Evolutionary conservation across 2,888 invertebrate genomes (phyloP).

Genomic region (Strigamia transsilvanica): DNA sequence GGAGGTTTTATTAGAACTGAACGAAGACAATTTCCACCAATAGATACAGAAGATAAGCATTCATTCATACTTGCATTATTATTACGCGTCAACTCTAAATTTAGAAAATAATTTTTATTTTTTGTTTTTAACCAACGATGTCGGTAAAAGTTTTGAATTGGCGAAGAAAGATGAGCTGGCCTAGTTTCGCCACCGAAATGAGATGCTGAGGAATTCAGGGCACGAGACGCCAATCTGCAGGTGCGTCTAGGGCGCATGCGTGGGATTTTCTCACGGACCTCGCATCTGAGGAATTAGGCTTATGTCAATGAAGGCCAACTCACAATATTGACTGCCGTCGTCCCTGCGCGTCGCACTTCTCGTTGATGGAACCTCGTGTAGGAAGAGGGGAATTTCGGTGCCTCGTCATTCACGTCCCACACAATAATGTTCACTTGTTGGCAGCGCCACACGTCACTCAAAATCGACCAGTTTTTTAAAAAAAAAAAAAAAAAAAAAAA

Average conservation of each 20-base stretch:
- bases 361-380: conserved; percentile 59
- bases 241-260: conserved; percentile 19
- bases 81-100: too few species aligned
- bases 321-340: conserved; percentile 58
- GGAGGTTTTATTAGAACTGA: too few species aligned
- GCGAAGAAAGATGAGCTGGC: not conserved
- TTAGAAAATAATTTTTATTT: too few species aligned
- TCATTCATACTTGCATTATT: too few species aligned
- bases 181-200: conserved; percentile 37
- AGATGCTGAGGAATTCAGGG: conserved; percentile 39
- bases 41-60: too few species aligned
- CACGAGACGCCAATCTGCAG: conserved; percentile 23
- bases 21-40: too few species aligned
- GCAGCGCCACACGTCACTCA: conserved; percentile 54
- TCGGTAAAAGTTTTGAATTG: conserved; percentile 5
- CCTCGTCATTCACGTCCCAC: conserved; percentile 60
- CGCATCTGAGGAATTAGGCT: conserved; percentile 13
- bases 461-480: not conserved
- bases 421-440: conserved; percentile 59
- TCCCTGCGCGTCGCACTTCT: conserved; percentile 60
- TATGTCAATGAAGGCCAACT: conserved; percentile 20
- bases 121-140: too few species aligned
- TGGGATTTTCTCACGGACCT: conserved; percentile 13
- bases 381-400: conserved; percentile 59
- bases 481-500: not conserved